Conservation (phyloP, 2,113 vertebrate genomes). For the Cinclus cinclus region DNA sequence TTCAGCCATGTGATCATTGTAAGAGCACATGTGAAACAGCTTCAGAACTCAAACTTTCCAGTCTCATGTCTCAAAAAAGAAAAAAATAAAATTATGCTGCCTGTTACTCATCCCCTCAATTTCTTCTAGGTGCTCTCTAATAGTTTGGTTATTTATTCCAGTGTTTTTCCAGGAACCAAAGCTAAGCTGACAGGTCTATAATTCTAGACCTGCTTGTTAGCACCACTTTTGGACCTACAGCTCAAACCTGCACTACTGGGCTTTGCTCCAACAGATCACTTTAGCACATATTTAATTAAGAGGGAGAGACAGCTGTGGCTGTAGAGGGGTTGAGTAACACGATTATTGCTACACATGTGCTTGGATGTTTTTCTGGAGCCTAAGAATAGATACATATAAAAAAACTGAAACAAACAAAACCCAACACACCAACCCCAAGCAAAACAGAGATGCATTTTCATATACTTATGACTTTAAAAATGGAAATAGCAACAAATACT, state of each 20-base stretch:
- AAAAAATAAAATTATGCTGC: neutral
- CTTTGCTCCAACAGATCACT: conserved; percentile 35
- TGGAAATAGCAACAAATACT: neutral
- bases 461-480: neutral
- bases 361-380: neutral
- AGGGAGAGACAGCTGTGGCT: neutral
- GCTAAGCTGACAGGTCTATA: neutral
- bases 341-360: neutral
- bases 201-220: neutral
- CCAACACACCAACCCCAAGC: neutral
- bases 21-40: neutral
- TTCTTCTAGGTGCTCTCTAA: neutral
- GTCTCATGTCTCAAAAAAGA: too few relatives aligned
- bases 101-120: neutral
- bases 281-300: neutral
- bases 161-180: conserved; percentile 20
- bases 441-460: neutral
- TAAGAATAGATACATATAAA: neutral
- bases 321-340: neutral
- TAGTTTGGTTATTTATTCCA: neutral
- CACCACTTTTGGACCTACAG: neutral
- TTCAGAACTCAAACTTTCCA: neutral
- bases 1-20: neutral
- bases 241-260: neutral
- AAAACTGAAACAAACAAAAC: neutral